Base-by-base conservation (phyloP, 1,140 invertebrate species). In the Bombus pascuorum region DNA sequence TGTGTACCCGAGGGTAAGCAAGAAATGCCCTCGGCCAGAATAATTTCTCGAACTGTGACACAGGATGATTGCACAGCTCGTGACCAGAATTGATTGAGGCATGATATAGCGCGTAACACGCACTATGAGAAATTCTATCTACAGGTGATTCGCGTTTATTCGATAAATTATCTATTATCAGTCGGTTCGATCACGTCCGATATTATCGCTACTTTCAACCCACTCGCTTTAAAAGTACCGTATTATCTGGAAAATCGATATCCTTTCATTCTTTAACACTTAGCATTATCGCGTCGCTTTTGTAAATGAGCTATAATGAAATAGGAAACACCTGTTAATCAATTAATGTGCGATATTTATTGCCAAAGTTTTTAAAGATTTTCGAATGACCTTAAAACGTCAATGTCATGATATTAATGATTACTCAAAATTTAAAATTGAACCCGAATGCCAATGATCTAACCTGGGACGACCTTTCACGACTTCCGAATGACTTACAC, bases 1-100 rank as follows among this genome's bases (percentile, higher is more conserved):
- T 32, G 32, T 59, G 66, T 71, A 87, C 22, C 81, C 66, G 86
- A 80, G 85, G 68, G 75, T 77, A 70, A 87, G 74, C 86, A 89
- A 90, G 89, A 90, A 90, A 76, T 86, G 77, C 68, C 53, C 76
- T 81, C 74, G 86, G 73, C 62, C 74, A 78, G 81, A 89, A 87
- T 89, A 90, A 90, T 90, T 86, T 85, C 77, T 62, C 62, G 53
- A 15, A 87, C 81, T 77, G 87, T 86, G 81, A 86, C 77, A 76
- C 80, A 66, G 79, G 75, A 89, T 89, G 87, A 90, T 90, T 90
- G 88, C 88, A 84, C 28, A 79, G 57, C 81, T 89, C 81, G 88
- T 87, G 85, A 89, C 76, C 81, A 88, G 85, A 90, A 87, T 90
- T 89, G 77, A 89, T 73, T 59, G 76, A 34, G 32, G 18, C 32